Conservation (phyloP, 2,797 vertebrate genomes). For the Dallia pectoralis region DNA sequence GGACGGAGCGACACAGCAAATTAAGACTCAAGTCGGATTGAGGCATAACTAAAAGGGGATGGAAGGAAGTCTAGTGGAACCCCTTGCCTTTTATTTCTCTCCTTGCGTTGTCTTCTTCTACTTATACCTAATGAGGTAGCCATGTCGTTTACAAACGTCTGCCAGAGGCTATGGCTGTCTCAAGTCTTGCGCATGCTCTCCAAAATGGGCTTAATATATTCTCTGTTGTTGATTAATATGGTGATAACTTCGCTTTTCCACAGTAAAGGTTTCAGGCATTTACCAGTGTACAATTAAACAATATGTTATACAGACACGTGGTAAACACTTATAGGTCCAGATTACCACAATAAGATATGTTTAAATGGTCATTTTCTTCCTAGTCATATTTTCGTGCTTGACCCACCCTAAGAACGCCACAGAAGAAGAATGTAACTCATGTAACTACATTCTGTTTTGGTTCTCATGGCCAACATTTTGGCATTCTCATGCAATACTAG, state of each 20-base stretch:
- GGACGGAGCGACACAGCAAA: conserved; percentile 43
- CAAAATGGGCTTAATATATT: conserved; percentile 29
- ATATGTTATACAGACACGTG: not conserved
- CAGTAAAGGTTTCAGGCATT: conserved; percentile 4
- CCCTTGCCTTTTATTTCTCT: conserved; percentile 54
- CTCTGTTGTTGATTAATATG: conserved; percentile 31
- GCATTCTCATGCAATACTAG: conserved; percentile 22
- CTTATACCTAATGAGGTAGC: conserved; percentile 73
- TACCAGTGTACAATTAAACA: conserved; percentile 2
- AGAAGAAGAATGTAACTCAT: conserved; percentile 21
- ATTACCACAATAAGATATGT: conserved; percentile 39
- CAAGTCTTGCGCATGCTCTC: conserved; percentile 26
- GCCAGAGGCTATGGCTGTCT: conserved; percentile 46
- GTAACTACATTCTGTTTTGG: conserved; percentile 15
- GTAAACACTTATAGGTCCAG: conserved; percentile 33
- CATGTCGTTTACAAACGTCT: conserved; percentile 53
- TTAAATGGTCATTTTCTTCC: conserved; percentile 31
- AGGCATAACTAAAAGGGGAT: conserved; percentile 65
- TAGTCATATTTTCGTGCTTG: conserved; percentile 37
- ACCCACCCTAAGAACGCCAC: conserved; percentile 41
- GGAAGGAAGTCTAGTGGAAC: conserved; percentile 49
- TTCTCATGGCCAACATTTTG: conserved; percentile 33
- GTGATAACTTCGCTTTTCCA: conserved; percentile 2
- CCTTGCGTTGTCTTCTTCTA: conserved; percentile 68
- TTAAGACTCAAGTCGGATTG: conserved; percentile 62